These are phyloP conservation scores for Ennomos erosarius DNA, from an alignment of 2,888 invertebrate species.

Conservation along the genomic window DNA sequence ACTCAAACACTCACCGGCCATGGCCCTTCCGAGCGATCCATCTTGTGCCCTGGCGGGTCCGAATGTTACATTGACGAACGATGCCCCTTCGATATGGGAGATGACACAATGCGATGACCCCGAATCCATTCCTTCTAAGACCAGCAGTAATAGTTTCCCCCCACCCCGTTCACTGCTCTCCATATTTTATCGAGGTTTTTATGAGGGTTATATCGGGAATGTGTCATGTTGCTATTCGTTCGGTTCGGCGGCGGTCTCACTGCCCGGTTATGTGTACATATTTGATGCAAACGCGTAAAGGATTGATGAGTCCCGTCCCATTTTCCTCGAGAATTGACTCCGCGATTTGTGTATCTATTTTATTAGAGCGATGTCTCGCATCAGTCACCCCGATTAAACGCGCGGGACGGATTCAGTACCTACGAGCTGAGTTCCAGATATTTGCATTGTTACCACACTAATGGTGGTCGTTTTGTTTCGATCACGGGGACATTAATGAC, in stretches of 20 bases:
- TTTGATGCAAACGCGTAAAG: slow-evolving; percentile 71
- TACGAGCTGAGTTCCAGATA: slow-evolving; percentile 40
- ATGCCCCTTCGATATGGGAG: slow-evolving; percentile 71
- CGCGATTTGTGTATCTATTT: slow-evolving; percentile 62
- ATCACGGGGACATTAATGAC: slow-evolving; percentile 69
- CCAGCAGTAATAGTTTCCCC: slow-evolving; percentile 70
- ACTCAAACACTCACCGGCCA: slow-evolving; percentile 43
- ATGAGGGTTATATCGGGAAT: slow-evolving; percentile 73
- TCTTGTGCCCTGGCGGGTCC: slow-evolving; percentile 58
- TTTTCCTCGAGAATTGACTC: slow-evolving; percentile 58
- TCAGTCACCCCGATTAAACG: slow-evolving; percentile 13
- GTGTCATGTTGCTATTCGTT: slow-evolving; percentile 68
- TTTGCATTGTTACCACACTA: slow-evolving; percentile 53
- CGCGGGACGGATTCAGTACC: slow-evolving; percentile 24
- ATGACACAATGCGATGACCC: slow-evolving; percentile 81
- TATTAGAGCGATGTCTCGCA: slow-evolving; percentile 39
- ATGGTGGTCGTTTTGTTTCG: slow-evolving; percentile 63
- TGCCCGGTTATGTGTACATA: slow-evolving; percentile 65
- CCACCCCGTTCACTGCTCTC: slow-evolving; percentile 64
- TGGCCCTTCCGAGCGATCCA: slow-evolving; percentile 57
- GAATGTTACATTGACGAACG: slow-evolving; percentile 66
- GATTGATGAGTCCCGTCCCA: slow-evolving; percentile 69
- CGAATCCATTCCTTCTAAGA: slow-evolving; percentile 69
- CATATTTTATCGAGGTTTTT: slow-evolving; percentile 76
- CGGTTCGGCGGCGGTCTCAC: slow-evolving; percentile 41